Base-by-base conservation (phyloP, 2,888 invertebrate genomes). In the Parnassius mnemosyne region DNA sequence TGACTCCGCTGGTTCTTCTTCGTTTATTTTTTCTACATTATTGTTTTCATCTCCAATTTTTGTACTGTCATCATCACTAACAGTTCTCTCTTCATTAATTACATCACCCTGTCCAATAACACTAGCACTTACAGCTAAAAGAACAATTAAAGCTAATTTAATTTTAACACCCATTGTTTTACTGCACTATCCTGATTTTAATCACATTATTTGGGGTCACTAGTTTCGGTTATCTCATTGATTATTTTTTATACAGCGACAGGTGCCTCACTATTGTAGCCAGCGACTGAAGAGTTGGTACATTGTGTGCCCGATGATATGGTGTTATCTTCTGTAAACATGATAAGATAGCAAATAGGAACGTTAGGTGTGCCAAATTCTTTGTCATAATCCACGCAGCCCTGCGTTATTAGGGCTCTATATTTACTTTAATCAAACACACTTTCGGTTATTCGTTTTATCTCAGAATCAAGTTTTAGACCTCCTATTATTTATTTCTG, bases 331-430 rank as follows among this genome's bases (percentile, higher is more conserved):
- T 72, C 68, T 68, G 66, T 70, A 83, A 83, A 84, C 82, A 83
- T 81, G 90, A 91, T 91, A 90, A 89, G 90, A 90, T 90, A 89
- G 78, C 72, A 83, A 89, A 89, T 86, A 88, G 86, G 87, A 83
- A 79, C 88, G 85, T 80, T 87, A 81, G 90, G 89, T 85, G 91
- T 85, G 90, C 91, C 90, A 89, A 90, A 91, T 90, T 90, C 88
- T 89, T 89, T 87, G 89, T 87, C 81, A 84, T 87, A 83, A 89
- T 85, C 85, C 72, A 74, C 66, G 72, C 65, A 76, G 80, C 77
- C 78, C 80, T 79, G 67, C 72, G 68, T 73, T 70, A 74, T 74
- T 73, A 70, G 68, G 74, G 66, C 64, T 65, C 65, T 69, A 20
- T 62, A 62, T 63, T 57, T 67, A 51, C 49, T 58, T 57, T 60